A percentile compares a stretch with the other conserved stretches of the same genome.
Evolutionary conservation across 2,113 vertebrate genomes (phyloP).

Genomic region (Semicossyphus pulcher): DNA sequence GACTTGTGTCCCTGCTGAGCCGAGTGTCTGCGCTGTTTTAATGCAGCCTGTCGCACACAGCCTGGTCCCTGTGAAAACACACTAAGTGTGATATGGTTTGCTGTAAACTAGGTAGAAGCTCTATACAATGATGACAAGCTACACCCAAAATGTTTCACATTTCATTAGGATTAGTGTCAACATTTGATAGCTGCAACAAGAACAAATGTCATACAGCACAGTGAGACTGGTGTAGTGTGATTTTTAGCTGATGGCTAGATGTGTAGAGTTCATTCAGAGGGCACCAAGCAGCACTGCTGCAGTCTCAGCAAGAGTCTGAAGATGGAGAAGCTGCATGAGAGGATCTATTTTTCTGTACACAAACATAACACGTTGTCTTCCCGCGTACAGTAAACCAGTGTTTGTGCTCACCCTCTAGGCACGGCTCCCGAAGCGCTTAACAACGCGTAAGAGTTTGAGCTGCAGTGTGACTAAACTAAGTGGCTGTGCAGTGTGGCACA

Average conservation of each 20-base stretch:
- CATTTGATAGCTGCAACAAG: constrained; percentile 21
- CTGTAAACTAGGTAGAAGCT: constrained; percentile 21
- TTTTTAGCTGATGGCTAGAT: constrained; percentile 39
- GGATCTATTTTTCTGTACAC: constrained; percentile 30
- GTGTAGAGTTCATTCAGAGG: constrained; percentile 59
- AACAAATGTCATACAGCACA: constrained; percentile 23
- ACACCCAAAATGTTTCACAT: constrained; percentile 36
- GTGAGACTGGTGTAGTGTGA: constrained; percentile 19
- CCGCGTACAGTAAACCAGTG: constrained; percentile 20
- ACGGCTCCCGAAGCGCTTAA: constrained; percentile 54
- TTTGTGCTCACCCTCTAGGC: constrained; percentile 12
- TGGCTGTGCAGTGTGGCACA: constrained; percentile 53
- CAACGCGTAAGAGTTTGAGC: constrained; percentile 63
- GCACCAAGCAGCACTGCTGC: constrained; percentile 24
- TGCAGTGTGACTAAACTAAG: constrained; percentile 50
- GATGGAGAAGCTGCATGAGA: constrained; percentile 27
- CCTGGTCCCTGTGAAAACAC: constrained; percentile 14
- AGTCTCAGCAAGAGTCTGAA: constrained; percentile 39
- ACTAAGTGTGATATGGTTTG: constrained; percentile 28
- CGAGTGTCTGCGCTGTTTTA: constrained; percentile 12
- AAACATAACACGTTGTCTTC: constrained; percentile 23
- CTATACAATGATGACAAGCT: constrained; percentile 31
- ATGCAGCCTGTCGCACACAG: constrained; percentile 34
- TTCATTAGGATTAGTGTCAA: constrained; percentile 44
- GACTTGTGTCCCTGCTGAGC: constrained; percentile 47